Evolutionary conservation across 2,888 invertebrate species (phyloP), one percentile per base, ranked within the genome.

Genomic region (Xestobium rufovillosum): DNA sequence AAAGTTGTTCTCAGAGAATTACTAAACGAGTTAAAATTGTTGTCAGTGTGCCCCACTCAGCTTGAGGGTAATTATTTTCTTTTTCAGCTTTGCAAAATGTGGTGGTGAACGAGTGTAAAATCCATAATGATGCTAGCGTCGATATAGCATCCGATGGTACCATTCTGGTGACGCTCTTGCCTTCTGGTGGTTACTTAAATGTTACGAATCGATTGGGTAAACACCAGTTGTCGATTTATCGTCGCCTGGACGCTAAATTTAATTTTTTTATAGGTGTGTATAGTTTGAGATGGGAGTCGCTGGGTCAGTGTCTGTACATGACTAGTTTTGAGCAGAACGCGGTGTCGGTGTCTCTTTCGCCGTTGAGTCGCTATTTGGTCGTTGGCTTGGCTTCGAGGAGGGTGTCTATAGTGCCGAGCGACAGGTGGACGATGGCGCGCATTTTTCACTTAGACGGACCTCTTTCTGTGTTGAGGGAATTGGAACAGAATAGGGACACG

Each of bases 101-200:
- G 23, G 81, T 89, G 13, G 87, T 88, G 4, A 72, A 73, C 17
- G 78, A 83, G 51, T 88, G 88, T 61, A 82, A 83, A 58, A 83
- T 90, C 42, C 87, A 88, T 65, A 89, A 88, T 59, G 88, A 89
- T 57, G 87, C 86, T 15, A 86, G 85, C 59, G 82, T 87, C 47
- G 86, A 86, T 57, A 80, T 89, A 51, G 86, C 87, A 8, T 75
- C 76, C 41, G 85, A 88, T 59, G 87, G 87, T 11, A 73, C 78
- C 15, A 68, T 85, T 36, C 66, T 90, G 42, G 87, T 84, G 4
- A 81, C 86, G 1, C 68, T 88, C 43, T 67, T 85, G 14, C 84
- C 85, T 1, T 76, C 80, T 4, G 79, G 78, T 23, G 73, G 83
- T 30, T 66, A 76, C 45, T 70, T 81, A 32, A 77, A 75, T 55